Evolutionary conservation across 2,113 vertebrate genomes (phyloP).

Genomic region (Crotalus viridis): DNA sequence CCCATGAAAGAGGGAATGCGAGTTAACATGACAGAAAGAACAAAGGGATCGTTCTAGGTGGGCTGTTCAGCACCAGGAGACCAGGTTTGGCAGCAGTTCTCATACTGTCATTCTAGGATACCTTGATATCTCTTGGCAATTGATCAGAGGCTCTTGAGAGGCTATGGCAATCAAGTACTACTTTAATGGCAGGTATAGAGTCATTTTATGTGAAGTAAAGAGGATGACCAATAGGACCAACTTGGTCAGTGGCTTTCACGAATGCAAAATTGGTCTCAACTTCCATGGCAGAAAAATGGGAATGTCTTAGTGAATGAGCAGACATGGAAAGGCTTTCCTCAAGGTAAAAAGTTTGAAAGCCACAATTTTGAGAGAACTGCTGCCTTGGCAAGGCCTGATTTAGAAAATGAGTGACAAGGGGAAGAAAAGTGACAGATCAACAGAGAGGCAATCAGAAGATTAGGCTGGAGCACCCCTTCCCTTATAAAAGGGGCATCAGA

Average conservation of each 20-base stretch:
- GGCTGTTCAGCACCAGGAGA: slow-evolving; percentile 22
- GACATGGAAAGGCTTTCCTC: not conserved
- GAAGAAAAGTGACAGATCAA: not conserved
- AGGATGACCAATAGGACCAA: not conserved
- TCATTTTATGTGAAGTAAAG: not conserved
- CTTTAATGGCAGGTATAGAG: not conserved
- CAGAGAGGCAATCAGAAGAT: not conserved
- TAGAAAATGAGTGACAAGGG: not conserved
- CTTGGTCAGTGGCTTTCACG: not conserved
- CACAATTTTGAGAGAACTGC: not conserved
- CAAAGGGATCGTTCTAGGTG: not conserved
- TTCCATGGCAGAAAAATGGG: not conserved
- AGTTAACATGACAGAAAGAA: not conserved
- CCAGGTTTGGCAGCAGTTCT: not conserved
- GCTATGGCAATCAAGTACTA: not conserved
- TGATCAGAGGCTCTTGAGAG: not conserved
- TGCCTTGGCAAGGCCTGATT: not conserved
- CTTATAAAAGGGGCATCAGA: not conserved
- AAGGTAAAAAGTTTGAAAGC: not conserved
- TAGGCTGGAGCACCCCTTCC: not conserved
- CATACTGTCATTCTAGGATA: not conserved
- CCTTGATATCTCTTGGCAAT: not conserved
- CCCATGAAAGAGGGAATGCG: not conserved
- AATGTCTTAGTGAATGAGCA: not conserved
- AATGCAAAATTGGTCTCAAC: not conserved